These are phyloP conservation scores for Cinclus cinclus DNA, from an alignment of 2,113 vertebrate genomes.

Conservation along the genomic window DNA sequence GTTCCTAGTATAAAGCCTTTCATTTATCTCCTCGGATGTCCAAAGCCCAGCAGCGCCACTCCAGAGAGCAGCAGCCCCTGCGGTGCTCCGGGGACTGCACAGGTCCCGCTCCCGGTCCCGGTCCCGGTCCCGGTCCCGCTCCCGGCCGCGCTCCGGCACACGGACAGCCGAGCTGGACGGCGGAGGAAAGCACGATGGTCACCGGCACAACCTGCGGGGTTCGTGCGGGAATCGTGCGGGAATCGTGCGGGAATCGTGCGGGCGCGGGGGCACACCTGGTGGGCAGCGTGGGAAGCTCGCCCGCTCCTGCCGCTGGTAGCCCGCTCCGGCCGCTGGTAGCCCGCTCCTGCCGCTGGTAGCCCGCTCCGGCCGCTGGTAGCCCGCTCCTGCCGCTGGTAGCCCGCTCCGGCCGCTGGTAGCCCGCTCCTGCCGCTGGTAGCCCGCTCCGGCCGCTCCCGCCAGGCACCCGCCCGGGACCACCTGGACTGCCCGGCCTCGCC, in stretches of 20 bases:
- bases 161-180: rapidly evolving
- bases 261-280: slow-evolving; percentile 53
- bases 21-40: neutral
- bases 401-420: no score
- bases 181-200: rapidly evolving
- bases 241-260: neutral
- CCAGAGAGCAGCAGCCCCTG: neutral
- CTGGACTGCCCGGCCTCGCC: rapidly evolving
- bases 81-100: rapidly evolving
- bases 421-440: no score
- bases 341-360: no score
- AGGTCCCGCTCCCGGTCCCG: rapidly evolving
- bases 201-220: no score
- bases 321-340: no score
- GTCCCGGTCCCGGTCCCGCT: no score
- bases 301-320: neutral
- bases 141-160: no score
- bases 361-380: no score
- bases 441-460: no score
- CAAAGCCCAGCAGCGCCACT: neutral
- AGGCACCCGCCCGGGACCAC: rapidly evolving
- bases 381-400: no score
- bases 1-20: neutral
- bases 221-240: no score
- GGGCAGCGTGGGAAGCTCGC: slow-evolving; percentile 14